Evolutionary conservation across 2,888 invertebrate species (phyloP), one percentile per base, ranked within the genome.

Genomic region (Himalopsyche anomala): DNA sequence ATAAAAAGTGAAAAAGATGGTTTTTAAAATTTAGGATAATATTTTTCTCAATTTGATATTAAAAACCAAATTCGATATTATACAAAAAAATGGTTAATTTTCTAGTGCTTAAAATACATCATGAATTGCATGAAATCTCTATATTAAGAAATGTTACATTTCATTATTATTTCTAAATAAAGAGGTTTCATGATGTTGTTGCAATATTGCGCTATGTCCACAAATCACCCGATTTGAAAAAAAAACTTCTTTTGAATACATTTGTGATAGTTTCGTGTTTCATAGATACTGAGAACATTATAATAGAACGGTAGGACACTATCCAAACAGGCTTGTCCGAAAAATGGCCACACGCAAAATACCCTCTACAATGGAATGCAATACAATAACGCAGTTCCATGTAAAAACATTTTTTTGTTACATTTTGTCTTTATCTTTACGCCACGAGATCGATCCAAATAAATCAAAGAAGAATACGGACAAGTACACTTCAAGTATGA

Each of bases 271-370:
- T 15, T 74, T 19, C 36, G 12, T 62, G 62, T 69, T 19, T 28
- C 19, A 69, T 4, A 2, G 36, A 74, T 36, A 36, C 28, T 62
- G 19, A 28, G 62, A 74, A 36, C 12, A 15, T 12, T 36, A 74
- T 12, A 74, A 74, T 36, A 38, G 28, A 74, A 74, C 74, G 38
- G 74, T 74, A 74, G 74, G 74, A 36, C 19, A 38, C 74, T 74
- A 15, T 38, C 12, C 19, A 36, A 74, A 74, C 38, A 36, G 15
- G 74, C 36, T 74, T 74, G 74, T 74, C 74, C 74, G 19, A 74
- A 74, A 69, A 36, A 36, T 74, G 74, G 15, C 74, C 74, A 74
- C 74, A 74, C 74, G 74, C 74, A 38, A 74, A 74, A 74, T 74
- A 9, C 74, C 38, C 74, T 51, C 36, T 12, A 74, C 74, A 74